A percentile compares a stretch with the other conserved stretches of the same genome.
These are phyloP conservation scores for Ceryle rudis DNA, from an alignment of 2,797 vertebrate species.

Conservation along the genomic window DNA sequence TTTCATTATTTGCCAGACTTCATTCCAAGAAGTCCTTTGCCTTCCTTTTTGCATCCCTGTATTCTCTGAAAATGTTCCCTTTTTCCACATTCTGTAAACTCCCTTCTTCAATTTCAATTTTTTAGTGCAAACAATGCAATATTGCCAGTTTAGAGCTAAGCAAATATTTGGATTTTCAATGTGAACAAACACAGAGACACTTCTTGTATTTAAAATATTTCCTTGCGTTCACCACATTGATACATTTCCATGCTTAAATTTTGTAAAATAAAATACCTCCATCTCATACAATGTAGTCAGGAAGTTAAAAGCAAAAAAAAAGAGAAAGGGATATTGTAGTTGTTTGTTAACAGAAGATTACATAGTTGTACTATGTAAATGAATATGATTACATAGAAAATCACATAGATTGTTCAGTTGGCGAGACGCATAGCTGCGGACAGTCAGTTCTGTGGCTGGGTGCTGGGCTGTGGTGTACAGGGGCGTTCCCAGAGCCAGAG, in stretches of 20 bases:
- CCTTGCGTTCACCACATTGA: not conserved
- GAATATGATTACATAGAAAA: not conserved
- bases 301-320: not conserved
- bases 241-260: not conserved
- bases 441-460: not conserved
- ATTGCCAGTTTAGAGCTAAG: not conserved
- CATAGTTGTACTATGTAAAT: not conserved
- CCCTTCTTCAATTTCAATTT: not conserved
- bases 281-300: not conserved
- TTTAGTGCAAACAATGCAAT: not conserved
- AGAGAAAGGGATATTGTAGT: not conserved
- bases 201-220: not conserved
- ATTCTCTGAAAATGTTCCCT: not conserved
- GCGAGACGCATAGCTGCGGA: not conserved
- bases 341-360: not conserved
- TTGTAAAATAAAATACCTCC: not conserved
- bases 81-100: not conserved
- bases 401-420: not conserved
- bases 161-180: slow-evolving; percentile 33
- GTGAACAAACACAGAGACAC: not conserved
- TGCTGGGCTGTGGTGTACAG: not conserved
- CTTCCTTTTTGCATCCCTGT: not conserved
- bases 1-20: not conserved
- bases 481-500: not conserved
- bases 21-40: not conserved